These are phyloP conservation scores for Glaucidium brasilianum DNA, from an alignment of 2,113 vertebrate genomes.

Conservation along the genomic window DNA sequence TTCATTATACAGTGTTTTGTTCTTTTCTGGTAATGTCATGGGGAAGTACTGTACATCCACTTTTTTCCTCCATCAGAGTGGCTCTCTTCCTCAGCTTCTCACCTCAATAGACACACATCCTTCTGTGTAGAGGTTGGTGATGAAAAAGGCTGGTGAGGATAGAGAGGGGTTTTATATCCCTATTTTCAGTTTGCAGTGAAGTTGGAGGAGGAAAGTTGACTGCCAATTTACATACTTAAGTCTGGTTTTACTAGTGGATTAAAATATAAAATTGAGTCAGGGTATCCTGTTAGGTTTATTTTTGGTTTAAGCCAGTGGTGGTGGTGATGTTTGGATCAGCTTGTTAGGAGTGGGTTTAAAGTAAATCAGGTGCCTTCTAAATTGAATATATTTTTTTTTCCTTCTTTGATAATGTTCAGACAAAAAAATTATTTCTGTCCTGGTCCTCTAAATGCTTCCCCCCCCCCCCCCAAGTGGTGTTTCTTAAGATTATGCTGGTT, in stretches of 20 bases:
- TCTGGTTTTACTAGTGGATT: neutral
- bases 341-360: neutral
- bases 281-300: neutral
- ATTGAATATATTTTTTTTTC: neutral
- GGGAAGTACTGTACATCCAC: neutral
- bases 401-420: neutral
- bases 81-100: neutral
- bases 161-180: neutral
- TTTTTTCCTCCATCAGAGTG: neutral
- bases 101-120: neutral
- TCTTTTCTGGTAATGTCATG: neutral
- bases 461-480: neutral
- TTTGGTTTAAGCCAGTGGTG: neutral
- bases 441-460: neutral
- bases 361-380: neutral
- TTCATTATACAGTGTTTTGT: neutral
- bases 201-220: neutral
- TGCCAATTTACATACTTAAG: neutral
- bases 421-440: neutral
- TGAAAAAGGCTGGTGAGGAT: neutral
- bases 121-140: neutral
- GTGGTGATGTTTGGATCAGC: neutral
- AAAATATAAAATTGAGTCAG: neutral
- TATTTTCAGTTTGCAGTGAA: neutral
- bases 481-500: neutral